Evolutionary conservation across 2,888 invertebrate genomes (phyloP).

Genomic region (Dendrolimus houi): DNA sequence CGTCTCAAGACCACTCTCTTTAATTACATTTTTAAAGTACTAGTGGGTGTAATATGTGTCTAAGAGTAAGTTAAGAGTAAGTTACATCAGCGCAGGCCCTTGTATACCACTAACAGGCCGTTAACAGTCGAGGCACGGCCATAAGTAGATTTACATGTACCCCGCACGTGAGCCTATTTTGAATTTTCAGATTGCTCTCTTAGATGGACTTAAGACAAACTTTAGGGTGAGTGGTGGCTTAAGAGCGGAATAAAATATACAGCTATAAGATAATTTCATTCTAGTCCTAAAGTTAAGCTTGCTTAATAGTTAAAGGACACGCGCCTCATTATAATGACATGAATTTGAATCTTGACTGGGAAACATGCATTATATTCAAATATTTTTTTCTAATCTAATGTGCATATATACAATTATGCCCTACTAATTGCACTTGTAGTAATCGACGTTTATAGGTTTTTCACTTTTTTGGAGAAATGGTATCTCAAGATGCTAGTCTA

Average conservation of each 20-base stretch:
- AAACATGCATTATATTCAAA: no score
- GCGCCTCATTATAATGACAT: no score
- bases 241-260: constrained; percentile 3
- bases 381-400: no score
- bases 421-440: no score
- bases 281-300: no score
- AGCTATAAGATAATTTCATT: no score
- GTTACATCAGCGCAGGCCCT: neutral
- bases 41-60: neutral
- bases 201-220: constrained; percentile 24
- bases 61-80: neutral
- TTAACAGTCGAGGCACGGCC: constrained; percentile 47
- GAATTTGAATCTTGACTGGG: no score
- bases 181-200: constrained; percentile 53
- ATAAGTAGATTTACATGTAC: constrained; percentile 70
- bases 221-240: constrained; percentile 2
- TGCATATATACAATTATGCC: no score
- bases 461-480: no score
- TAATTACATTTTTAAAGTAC: neutral
- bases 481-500: no score
- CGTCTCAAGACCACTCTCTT: neutral
- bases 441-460: no score
- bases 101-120: constrained; percentile 25
- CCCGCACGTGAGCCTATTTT: constrained; percentile 61
- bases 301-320: no score